A percentile compares a stretch with the other conserved stretches of the same genome.
These are phyloP conservation scores for Eudemis profundana DNA, from an alignment of 2,888 invertebrate genomes.

Conservation along the genomic window DNA sequence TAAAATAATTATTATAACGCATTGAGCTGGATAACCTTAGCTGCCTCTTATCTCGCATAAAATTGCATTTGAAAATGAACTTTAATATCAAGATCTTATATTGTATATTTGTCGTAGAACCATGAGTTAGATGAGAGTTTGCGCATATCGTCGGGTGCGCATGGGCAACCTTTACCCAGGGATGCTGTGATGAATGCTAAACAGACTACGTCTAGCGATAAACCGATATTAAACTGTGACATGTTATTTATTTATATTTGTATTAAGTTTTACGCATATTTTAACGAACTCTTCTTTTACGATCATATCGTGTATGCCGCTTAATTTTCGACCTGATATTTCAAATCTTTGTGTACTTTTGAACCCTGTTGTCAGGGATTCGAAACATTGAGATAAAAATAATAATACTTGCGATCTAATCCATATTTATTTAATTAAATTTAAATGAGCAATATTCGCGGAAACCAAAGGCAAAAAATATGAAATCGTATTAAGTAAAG, in stretches of 20 bases:
- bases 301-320: too few relatives aligned
- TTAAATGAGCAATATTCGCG: too few relatives aligned
- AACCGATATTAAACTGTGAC: constrained; percentile 19
- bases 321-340: too few relatives aligned
- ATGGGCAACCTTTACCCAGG: constrained; percentile 12
- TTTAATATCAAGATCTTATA: not conserved
- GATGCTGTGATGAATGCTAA: constrained; percentile 41
- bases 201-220: constrained; percentile 20
- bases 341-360: too few relatives aligned
- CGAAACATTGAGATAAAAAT: too few relatives aligned
- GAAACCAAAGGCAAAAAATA: too few relatives aligned
- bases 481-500: constrained; percentile 3
- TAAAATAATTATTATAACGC: not conserved
- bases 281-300: too few relatives aligned
- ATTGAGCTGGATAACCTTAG: constrained; percentile 5
- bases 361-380: too few relatives aligned
- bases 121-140: not conserved
- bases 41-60: not conserved
- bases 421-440: too few relatives aligned
- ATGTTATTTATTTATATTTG: not conserved
- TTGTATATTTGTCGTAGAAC: not conserved
- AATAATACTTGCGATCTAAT: too few relatives aligned
- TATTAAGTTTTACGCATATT: not conserved
- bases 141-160: constrained; percentile 10
- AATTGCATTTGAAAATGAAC: not conserved